Evolutionary conservation across 2,797 vertebrate genomes (phyloP).

Genomic region (Onychomys arenicola): DNA sequence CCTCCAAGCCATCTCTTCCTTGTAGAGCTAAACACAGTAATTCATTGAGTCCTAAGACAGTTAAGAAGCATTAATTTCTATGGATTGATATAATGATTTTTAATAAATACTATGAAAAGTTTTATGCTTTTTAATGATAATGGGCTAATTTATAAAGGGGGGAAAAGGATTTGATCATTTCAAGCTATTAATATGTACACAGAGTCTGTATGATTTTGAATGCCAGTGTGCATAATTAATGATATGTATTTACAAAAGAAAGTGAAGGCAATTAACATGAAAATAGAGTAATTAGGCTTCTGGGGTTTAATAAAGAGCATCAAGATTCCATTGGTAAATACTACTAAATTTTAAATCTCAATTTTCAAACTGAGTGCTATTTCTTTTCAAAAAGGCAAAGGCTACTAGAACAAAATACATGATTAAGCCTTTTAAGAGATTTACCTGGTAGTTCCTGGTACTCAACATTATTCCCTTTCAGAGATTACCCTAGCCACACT

Average conservation of each 20-base stretch:
- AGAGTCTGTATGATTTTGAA: slow-evolving; percentile 71
- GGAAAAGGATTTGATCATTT: slow-evolving; percentile 39
- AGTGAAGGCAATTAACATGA: slow-evolving; percentile 62
- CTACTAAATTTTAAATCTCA: slow-evolving; percentile 68
- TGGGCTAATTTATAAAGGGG: slow-evolving; percentile 44
- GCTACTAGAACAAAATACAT: slow-evolving; percentile 65
- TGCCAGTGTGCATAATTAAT: slow-evolving; percentile 71
- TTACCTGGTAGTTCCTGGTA: slow-evolving; percentile 42
- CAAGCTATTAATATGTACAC: slow-evolving; percentile 50
- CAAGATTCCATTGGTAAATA: slow-evolving; percentile 72
- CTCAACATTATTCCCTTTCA: slow-evolving; percentile 57
- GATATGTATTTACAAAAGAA: slow-evolving; percentile 64
- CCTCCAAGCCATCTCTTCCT: neutral
- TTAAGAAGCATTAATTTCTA: slow-evolving; percentile 43
- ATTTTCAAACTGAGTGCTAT: slow-evolving; percentile 63
- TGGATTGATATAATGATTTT: slow-evolving; percentile 47
- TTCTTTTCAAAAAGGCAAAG: slow-evolving; percentile 47
- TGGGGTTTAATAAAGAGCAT: slow-evolving; percentile 63
- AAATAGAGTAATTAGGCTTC: slow-evolving; percentile 67
- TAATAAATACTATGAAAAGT: slow-evolving; percentile 51
- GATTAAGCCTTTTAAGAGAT: slow-evolving; percentile 53
- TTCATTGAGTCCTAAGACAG: slow-evolving; percentile 28
- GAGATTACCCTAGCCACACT: neutral
- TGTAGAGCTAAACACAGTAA: slow-evolving; percentile 29
- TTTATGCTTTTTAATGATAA: slow-evolving; percentile 50